Evolutionary conservation across 1,140 invertebrate genomes (phyloP), one percentile per base, ranked within the genome.

Genomic region (Andricus grossulariae): DNA sequence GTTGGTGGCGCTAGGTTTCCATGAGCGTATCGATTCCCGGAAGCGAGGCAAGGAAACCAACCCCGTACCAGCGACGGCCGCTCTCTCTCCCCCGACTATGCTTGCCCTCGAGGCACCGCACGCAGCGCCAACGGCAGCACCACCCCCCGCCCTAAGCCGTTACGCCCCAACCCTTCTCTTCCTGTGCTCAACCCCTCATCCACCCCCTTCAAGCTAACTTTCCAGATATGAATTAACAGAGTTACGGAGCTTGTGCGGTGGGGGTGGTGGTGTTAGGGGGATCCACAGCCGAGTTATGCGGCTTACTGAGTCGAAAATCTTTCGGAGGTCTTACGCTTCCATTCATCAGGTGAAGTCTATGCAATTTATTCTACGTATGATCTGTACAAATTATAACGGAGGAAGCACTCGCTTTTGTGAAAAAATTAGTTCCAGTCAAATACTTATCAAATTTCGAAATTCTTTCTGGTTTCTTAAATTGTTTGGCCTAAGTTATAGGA

Each of bases 151-250:
- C 60, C n/a, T 8, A 66, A 45, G 19, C 60, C 80, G 79, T 80
- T 83, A 85, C 82, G 83, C 83, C 78, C 78, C 83, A 72, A 81
- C 73, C 80, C 79, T 77, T 84, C 81, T 81, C 60, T 66, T 66
- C 32, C 60, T 66, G 13, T 82, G 79, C 77, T 74, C 75, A 79
- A 73, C 73, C 80, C 80, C 80, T 74, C 52, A 71, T 50, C 52
- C 32, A 25, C 49, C 50, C 32, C 76, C 60, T 57, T 51, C 49
- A 52, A 81, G 82, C 84, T 82, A 89, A 89, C 87, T 91, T 91
- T 86, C 85, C 81, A 88, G 88, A 90, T 91, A 91, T 90, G 90
- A 91, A 91, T 91, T 91, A 90, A 91, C 90, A 86, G 88, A 90
- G 88, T 91, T 91, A 89, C 88, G 85, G 89, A 90, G 89, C 85